Evolutionary conservation across 2,797 vertebrate genomes (phyloP).

Genomic region (Scolopax rusticola): DNA sequence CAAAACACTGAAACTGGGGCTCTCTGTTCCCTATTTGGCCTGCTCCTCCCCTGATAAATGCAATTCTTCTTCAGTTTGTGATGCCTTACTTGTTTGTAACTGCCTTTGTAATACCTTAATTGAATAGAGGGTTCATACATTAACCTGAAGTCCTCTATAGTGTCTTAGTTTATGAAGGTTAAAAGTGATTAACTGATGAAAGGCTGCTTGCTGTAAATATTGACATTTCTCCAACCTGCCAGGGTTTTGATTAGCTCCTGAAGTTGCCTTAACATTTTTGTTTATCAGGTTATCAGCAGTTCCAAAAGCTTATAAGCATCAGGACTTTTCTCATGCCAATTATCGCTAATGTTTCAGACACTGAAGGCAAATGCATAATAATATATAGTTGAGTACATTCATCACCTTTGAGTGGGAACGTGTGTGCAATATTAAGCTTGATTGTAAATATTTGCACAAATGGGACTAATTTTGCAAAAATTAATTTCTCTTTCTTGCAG

Average conservation of each 20-base stretch:
- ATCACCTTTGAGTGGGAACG: background rate
- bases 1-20: constrained; percentile 44
- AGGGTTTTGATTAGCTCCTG: constrained; percentile 65
- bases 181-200: constrained; percentile 77
- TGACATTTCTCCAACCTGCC: constrained; percentile 69
- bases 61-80: constrained; percentile 57
- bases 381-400: background rate
- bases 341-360: background rate
- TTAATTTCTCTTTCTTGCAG: background rate
- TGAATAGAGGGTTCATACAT: constrained; percentile 57
- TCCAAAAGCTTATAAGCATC: constrained; percentile 46
- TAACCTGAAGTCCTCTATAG: constrained; percentile 75
- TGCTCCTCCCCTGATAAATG: constrained; percentile 68
- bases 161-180: constrained; percentile 74
- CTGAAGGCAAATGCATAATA: background rate
- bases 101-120: constrained; percentile 77
- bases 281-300: constrained; percentile 63
- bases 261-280: constrained; percentile 70
- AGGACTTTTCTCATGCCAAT: constrained; percentile 19
- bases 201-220: constrained; percentile 77
- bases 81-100: constrained; percentile 61
- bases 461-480: constrained; percentile 17
- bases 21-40: constrained; percentile 47
- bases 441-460: constrained; percentile 47
- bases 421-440: background rate